Evolutionary conservation across 2,888 invertebrate species (phyloP), one percentile per base, ranked within the genome.

Genomic region (Flexamia atlantica): DNA sequence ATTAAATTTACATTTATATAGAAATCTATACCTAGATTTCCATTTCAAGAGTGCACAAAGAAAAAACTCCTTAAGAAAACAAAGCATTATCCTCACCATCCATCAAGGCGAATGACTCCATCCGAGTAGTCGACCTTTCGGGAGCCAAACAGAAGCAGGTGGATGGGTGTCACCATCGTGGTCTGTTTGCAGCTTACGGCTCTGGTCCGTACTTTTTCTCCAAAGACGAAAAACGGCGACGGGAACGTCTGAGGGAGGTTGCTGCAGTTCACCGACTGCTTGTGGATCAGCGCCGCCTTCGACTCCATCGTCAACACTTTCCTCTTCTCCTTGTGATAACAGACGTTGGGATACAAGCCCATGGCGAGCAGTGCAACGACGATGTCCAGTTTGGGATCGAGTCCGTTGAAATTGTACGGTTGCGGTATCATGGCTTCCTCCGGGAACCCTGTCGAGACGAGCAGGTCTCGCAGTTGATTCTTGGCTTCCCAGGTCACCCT

Each of bases 311-410:
- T 99, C 80, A 98, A 91, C 86, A 94, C 96, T 91, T 98, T 98
- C 84, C 99, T 93, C 90, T 99, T 99, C 85, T 98, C 98, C 89
- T 97, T 97, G 90, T 98, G 97, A 89, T 94, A 95, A 89, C 98
- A 98, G 1, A 99, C 97, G 90, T 99, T 99, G 0, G 99, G 99
- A 90, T 99, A 99, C 0, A 98, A 92, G 0, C 99, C 99, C 92
- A 97, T 94, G 86, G 96, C 95, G 89, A 99, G 93, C 82, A 99
- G 92, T 0, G 96, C 96, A 86, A 96, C 94, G 0, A 98, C 94
- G 84, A 96, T 91, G 89, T 99, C 99, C 53, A 98, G 90, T 32
- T 93, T 92, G 0, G 95, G 93, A 90, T 98, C 97, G 0, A 95
- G 93, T 0, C 94, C 95, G 30, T 93, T 10, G 95, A 92, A 93